These are phyloP conservation scores for Dolichotis patagonum DNA, from an alignment of 2,113 vertebrate genomes.

Conservation along the genomic window DNA sequence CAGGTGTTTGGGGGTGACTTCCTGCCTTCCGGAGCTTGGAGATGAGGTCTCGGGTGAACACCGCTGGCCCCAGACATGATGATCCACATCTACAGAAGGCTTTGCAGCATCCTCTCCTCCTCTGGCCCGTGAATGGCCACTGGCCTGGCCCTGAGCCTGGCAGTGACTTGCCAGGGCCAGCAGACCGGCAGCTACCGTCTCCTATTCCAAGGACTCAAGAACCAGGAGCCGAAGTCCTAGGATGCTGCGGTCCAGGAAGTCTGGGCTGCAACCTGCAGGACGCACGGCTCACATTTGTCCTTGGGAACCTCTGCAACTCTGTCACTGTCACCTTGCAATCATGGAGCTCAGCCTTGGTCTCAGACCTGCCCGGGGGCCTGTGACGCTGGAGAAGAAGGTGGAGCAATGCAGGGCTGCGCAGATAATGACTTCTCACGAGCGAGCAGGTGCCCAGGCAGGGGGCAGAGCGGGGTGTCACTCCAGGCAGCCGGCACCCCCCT, in stretches of 20 bases:
- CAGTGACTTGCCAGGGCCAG: rapidly evolving
- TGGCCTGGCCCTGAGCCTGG: background rate
- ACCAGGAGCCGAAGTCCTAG: background rate
- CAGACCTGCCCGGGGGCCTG: rapidly evolving
- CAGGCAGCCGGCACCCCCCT: rapidly evolving
- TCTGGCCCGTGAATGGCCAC: rapidly evolving
- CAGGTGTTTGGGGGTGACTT: rapidly evolving
- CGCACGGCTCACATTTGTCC: rapidly evolving
- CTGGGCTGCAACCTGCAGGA: background rate
- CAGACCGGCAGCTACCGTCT: rapidly evolving
- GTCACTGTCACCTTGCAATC: rapidly evolving
- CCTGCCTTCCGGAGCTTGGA: rapidly evolving
- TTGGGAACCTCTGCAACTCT: background rate
- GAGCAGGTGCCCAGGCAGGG: background rate
- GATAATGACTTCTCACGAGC: rapidly evolving
- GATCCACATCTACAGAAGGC: background rate
- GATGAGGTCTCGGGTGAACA: rapidly evolving
- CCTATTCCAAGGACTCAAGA: background rate
- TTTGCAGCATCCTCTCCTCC: background rate
- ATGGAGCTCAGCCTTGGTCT: rapidly evolving
- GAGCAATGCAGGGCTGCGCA: rapidly evolving
- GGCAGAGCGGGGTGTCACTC: rapidly evolving
- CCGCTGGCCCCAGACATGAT: rapidly evolving
- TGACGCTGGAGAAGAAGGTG: rapidly evolving
- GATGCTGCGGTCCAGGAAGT: rapidly evolving